Percentiles rank a stretch among this genome's conserved stretches.
Evolutionary conservation across 2,797 vertebrate species (phyloP).

Genomic region (Craterocephalus amniculus): DNA sequence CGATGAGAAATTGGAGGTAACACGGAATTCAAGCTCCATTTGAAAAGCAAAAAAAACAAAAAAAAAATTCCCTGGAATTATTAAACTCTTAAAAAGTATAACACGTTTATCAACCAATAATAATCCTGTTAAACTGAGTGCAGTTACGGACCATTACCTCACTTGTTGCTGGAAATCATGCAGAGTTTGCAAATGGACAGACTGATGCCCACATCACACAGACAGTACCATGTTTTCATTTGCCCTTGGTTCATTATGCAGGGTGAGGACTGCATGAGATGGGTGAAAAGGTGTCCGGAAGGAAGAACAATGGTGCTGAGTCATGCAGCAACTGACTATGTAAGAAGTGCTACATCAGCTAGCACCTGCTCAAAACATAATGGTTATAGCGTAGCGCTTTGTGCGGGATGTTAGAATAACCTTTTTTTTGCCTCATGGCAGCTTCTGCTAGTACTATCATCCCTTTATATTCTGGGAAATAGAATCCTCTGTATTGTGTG

Average conservation of each 20-base stretch:
- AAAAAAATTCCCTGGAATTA: slow-evolving; percentile 23
- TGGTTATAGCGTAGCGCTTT: neutral
- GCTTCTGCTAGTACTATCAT: neutral
- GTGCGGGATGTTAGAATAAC: neutral
- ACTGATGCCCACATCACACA: slow-evolving; percentile 53
- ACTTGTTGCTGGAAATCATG: slow-evolving; percentile 43
- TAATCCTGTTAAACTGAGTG: slow-evolving; percentile 8
- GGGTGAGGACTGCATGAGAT: slow-evolving; percentile 62
- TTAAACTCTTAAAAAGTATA: slow-evolving; percentile 18
- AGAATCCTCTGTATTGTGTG: neutral
- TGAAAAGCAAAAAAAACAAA: slow-evolving; percentile 45
- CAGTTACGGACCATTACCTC: slow-evolving; percentile 26
- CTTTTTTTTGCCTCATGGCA: neutral
- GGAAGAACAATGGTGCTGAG: slow-evolving; percentile 42
- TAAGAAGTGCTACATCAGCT: slow-evolving; percentile 54
- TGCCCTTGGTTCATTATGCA: slow-evolving; percentile 32
- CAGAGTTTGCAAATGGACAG: slow-evolving; percentile 57
- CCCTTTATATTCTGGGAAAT: neutral
- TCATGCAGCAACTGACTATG: slow-evolving; percentile 69
- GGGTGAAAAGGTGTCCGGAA: slow-evolving; percentile 59
- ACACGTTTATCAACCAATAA: slow-evolving; percentile 21
- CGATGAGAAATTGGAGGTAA: slow-evolving; percentile 50
- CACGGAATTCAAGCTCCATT: slow-evolving; percentile 43
- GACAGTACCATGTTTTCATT: slow-evolving; percentile 34
- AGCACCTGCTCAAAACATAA: slow-evolving; percentile 7